Conservation (phyloP, 2,797 vertebrate species). For the Telmatherina bonti region DNA sequence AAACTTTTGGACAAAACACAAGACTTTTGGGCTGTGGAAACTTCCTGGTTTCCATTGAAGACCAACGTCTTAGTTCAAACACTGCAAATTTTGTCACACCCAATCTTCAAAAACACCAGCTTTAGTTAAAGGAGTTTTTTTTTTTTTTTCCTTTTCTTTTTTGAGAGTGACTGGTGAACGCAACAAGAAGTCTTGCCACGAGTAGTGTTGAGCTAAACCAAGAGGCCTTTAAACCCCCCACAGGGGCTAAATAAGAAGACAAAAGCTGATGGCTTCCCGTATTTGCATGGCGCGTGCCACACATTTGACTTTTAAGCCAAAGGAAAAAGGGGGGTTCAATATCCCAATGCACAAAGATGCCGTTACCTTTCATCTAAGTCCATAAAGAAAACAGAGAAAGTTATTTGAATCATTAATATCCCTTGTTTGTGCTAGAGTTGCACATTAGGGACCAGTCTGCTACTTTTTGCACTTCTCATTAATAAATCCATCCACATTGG, state of each 20-base stretch:
- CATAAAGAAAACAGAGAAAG: not conserved
- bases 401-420: not conserved
- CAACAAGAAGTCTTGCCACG: not conserved
- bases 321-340: not conserved
- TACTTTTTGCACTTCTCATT: slow-evolving; percentile 45
- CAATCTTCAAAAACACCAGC: no score
- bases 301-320: not conserved
- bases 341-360: not conserved
- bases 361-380: not conserved
- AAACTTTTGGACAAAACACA: no score
- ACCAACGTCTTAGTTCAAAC: not conserved
- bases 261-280: not conserved
- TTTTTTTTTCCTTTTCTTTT: not conserved
- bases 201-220: not conserved
- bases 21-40: not conserved
- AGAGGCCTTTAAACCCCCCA: not conserved
- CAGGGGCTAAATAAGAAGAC: not conserved
- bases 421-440: not conserved
- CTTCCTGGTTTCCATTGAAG: not conserved
- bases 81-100: not conserved
- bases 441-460: slow-evolving; percentile 24
- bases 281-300: not conserved
- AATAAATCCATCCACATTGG: slow-evolving; percentile 24
- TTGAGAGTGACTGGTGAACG: not conserved
- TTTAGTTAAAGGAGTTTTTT: not conserved